phyloP scores from a whole-genome alignment of 2,888 invertebrate species.

The Scrobipalpa costella region DNA sequence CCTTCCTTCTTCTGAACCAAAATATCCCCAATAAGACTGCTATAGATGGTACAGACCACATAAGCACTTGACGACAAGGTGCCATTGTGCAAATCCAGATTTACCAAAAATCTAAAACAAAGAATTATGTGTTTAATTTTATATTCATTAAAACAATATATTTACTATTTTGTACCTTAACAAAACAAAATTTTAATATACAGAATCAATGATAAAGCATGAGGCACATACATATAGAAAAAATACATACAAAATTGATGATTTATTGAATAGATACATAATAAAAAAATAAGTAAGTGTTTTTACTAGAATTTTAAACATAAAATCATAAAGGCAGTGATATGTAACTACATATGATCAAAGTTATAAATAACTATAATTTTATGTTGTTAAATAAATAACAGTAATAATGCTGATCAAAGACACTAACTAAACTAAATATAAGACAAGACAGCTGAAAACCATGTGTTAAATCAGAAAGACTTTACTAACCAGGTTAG shows the following conservation, averaged over 20 bases:
- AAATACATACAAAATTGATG: too few species aligned
- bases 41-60: conserved; percentile 90
- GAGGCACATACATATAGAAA: background rate
- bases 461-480: background rate
- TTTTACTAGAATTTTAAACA: background rate
- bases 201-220: background rate
- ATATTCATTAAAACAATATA: conserved; percentile 29
- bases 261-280: too few species aligned
- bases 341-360: background rate
- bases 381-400: background rate
- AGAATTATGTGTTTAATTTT: conserved; percentile 31
- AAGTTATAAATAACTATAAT: background rate
- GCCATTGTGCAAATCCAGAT: conserved; percentile 90
- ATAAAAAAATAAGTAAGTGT: too few species aligned
- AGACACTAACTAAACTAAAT: too few species aligned
- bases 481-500: background rate
- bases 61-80: conserved; percentile 87
- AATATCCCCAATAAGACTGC: conserved; percentile 89
- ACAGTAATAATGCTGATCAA: background rate
- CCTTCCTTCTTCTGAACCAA: conserved; percentile 91
- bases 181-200: background rate
- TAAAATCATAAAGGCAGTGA: background rate
- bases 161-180: too few species aligned
- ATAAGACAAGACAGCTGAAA: background rate
- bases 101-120: conserved; percentile 80